A percentile compares a stretch with the other conserved stretches of the same genome.
phyloP scores from a whole-genome alignment of 1,140 invertebrate species.

The Hyposmocoma kahamanoa region DNA sequence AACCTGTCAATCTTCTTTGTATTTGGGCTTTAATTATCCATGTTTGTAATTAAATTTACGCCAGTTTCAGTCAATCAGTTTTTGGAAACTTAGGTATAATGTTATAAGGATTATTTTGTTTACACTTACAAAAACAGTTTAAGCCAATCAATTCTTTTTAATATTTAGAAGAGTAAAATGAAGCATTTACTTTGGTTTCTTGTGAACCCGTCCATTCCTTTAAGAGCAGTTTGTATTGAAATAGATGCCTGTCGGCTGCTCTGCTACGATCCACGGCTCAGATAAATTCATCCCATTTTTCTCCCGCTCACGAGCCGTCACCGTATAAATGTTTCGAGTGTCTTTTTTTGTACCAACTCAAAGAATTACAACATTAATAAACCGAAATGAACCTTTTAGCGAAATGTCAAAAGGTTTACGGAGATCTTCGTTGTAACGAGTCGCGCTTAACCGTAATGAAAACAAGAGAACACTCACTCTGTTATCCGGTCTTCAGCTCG shows the following conservation, averaged over 20 bases:
- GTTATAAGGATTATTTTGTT: no score
- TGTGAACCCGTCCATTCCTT: no score
- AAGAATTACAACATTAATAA: conserved; percentile 67
- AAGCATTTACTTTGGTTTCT: no score
- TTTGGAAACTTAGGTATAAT: no score
- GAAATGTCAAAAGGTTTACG: conserved; percentile 65
- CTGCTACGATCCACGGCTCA: conserved; percentile 37
- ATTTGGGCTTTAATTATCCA: no score
- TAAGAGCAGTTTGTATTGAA: conserved; percentile 40
- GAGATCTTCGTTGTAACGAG: conserved; percentile 45
- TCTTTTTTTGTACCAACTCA: conserved; percentile 51
- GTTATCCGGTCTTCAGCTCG: conserved; percentile 32
- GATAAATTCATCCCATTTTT: conserved; percentile 64
- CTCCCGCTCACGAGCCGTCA: conserved; percentile 47
- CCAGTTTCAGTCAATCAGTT: no score
- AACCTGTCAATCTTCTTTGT: conserved; percentile 1
- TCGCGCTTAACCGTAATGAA: conserved; percentile 37
- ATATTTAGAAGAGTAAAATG: not conserved
- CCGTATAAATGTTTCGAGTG: conserved; percentile 52
- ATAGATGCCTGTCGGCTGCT: conserved; percentile 36
- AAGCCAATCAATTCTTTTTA: no score
- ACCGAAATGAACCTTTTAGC: conserved; percentile 65
- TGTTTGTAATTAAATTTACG: no score
- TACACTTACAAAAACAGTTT: no score
- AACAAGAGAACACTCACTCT: conserved; percentile 54